Evolutionary conservation across 64 coral and sea anemone species (phyloP).

Genomic region (Porites lutea): DNA sequence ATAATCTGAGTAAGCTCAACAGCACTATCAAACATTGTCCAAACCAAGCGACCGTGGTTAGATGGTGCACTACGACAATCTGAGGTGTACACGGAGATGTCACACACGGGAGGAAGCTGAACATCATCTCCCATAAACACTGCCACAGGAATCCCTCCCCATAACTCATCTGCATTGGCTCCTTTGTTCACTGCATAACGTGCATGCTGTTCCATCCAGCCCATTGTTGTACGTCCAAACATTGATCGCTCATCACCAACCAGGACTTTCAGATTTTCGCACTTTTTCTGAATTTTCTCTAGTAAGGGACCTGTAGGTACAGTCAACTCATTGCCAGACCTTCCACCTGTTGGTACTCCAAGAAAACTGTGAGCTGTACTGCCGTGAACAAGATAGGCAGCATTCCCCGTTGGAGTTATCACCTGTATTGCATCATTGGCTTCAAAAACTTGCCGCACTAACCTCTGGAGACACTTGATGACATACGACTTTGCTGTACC

Average conservation of each 20-base stretch:
- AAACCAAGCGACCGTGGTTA: constrained; percentile 46
- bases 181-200: constrained; percentile 36
- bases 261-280: constrained; percentile 43
- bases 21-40: constrained; percentile 37
- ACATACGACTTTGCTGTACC: constrained; percentile 56
- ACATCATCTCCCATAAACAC: constrained; percentile 63
- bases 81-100: constrained; percentile 4
- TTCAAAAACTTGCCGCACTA: constrained; percentile 26
- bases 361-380: constrained; percentile 51
- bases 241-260: constrained; percentile 49
- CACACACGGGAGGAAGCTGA: constrained; percentile 36
- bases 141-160: constrained; percentile 31
- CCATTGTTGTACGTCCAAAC: constrained; percentile 44
- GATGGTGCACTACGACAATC: constrained; percentile 44
- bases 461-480: constrained; percentile 37
- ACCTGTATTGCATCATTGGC: constrained; percentile 40
- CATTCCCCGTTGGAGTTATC: constrained; percentile 35
- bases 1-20: constrained; percentile 34
- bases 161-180: constrained; percentile 13
- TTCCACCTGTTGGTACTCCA: constrained; percentile 25
- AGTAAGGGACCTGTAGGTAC: constrained; percentile 43
- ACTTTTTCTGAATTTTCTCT: constrained; percentile 23
- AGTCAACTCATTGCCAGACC: constrained; percentile 22
- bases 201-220: constrained; percentile 57
- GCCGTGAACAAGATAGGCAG: constrained; percentile 24